Evolutionary conservation across 2,888 invertebrate genomes (phyloP).

Genomic region (Apamea epomidion): DNA sequence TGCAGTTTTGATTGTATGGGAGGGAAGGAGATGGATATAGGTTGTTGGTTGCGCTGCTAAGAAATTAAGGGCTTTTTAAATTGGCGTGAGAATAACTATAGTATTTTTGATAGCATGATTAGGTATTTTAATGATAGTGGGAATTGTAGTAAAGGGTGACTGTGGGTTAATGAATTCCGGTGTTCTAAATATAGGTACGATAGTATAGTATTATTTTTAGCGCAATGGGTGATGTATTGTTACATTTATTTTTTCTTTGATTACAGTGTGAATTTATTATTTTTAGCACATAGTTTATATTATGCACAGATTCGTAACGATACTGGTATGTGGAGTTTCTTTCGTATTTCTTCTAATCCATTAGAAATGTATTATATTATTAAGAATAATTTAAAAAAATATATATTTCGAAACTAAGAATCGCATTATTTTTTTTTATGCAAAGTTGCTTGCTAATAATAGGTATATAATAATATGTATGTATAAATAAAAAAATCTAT

Average conservation of each 20-base stretch:
- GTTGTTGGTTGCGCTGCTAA: neutral
- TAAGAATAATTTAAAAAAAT: too few relatives aligned
- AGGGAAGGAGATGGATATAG: constrained; percentile 34
- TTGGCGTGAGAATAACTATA: constrained; percentile 19
- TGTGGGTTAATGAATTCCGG: constrained; percentile 48
- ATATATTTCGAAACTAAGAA: neutral
- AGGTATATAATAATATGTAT: neutral
- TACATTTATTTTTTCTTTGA: constrained; percentile 28
- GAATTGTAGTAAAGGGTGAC: neutral
- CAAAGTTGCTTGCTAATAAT: neutral
- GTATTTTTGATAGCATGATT: constrained; percentile 47
- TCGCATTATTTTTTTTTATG: neutral
- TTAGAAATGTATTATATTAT: neutral
- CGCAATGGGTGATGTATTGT: constrained; percentile 1
- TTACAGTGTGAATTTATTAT: constrained; percentile 20
- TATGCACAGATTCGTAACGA: neutral
- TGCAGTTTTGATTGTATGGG: neutral
- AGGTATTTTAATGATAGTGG: constrained; percentile 33
- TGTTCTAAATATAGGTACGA: constrained; percentile 27
- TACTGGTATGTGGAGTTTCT: neutral
- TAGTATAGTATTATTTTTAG: constrained; percentile 18
- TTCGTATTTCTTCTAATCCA: neutral
- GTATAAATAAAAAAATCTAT: too few relatives aligned
- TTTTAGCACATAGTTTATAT: constrained; percentile 13
- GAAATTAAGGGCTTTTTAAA: constrained; percentile 24